Evolutionary conservation across 2,113 vertebrate species (phyloP), one percentile per base, ranked within the genome.

Genomic region (Calyptommatus sinebrachiatus): DNA sequence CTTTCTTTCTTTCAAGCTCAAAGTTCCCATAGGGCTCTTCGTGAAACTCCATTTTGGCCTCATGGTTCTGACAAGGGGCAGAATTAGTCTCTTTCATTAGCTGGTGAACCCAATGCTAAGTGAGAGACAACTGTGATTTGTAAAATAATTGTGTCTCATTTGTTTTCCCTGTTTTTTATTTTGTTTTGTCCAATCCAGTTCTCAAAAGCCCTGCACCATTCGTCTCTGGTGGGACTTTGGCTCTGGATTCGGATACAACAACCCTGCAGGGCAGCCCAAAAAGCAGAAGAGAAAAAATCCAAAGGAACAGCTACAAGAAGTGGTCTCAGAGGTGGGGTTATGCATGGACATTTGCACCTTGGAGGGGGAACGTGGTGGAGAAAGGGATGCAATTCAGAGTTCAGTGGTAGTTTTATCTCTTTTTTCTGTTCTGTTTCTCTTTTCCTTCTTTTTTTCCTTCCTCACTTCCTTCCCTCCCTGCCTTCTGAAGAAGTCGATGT

Each of bases 141-240:
- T n/a, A 26, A 53, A 31, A 50, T 20, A 16, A n/a, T 14, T 14
- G 14, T 29, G 6, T 28, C 18, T 48, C 11, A 6, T 2, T 71
- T 50, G 9, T 14, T 45, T 71, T 9, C 3, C 14, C 28, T 68
- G 28, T 53, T 31, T 1, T 45, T 2, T 2, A 50, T 12, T 22
- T 2, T 1, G 20, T 14, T 28, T 46, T 46, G 4, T 2, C 0
- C 1, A 29, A 8, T 5, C 2, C 26, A 57, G 81, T 1, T 57
- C 31, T 50, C 6, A 14, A 2, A 48, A 53, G 22, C 61, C 26
- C 46, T 45, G 2, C 7, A 7, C 29, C 35, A 1, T 48, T 46
- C 8, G 8, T 46, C 4, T 9, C 46, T 5, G 1, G 21, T 20
- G 26, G 12, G 6, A 1, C 14, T 21, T 45, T 7, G 1, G 41